A percentile compares a stretch with the other conserved stretches of the same genome.
Conservation (phyloP, 2,113 vertebrate genomes). For the Crotalus helleri region DNA sequence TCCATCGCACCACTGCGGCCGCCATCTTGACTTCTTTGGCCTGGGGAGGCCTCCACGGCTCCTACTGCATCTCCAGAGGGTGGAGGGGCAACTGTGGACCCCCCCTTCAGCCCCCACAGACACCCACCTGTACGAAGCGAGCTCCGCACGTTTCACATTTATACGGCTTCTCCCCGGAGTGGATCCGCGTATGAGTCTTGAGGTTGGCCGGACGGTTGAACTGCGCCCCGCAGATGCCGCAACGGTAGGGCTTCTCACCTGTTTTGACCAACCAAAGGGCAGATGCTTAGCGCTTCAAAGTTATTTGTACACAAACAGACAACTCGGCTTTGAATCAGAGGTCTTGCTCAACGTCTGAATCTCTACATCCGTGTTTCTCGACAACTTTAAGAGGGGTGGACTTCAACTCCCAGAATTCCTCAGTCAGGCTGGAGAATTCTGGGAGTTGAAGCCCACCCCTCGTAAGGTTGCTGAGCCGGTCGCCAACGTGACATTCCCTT, state of each 20-base stretch:
- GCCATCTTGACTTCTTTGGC: neutral
- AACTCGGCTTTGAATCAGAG: too few relatives aligned
- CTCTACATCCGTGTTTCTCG: too few relatives aligned
- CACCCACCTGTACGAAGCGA: constrained; percentile 75
- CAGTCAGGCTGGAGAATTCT: neutral
- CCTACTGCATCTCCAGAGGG: neutral
- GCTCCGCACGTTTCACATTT: constrained; percentile 92
- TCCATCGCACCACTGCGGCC: neutral
- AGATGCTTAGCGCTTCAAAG: neutral
- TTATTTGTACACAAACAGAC: neutral
- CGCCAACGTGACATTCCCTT: neutral
- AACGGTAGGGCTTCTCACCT: constrained; percentile 96
- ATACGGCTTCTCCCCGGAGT: constrained; percentile 98
- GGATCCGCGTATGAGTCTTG: constrained; percentile 95
- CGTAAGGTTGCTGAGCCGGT: neutral
- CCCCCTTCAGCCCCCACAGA: accelerated
- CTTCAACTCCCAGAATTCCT: too few relatives aligned
- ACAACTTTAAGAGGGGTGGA: neutral
- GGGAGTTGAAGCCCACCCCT: neutral
- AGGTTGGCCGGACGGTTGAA: constrained; percentile 97
- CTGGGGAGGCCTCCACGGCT: neutral
- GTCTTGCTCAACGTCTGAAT: too few relatives aligned
- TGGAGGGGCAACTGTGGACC: neutral
- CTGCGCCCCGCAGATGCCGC: constrained; percentile 93
- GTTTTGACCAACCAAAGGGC: neutral